Conservation (phyloP, 2,113 vertebrate species). For the Thinocorus orbignyianus region DNA sequence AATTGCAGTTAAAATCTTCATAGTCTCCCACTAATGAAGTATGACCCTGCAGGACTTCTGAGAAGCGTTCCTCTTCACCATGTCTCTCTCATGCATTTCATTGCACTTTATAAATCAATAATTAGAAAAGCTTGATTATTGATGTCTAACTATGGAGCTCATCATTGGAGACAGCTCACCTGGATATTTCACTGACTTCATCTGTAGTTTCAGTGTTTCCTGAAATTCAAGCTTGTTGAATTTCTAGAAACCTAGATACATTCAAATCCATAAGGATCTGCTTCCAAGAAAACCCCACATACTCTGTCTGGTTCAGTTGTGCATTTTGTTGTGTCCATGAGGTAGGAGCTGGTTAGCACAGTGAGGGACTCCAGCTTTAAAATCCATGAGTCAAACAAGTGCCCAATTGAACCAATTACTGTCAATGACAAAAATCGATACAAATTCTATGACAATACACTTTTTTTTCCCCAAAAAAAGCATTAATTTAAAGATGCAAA, state of each 20-base stretch:
- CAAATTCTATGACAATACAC: background rate
- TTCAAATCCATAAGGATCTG: background rate
- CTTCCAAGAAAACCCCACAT: background rate
- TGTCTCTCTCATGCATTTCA: background rate
- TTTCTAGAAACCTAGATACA: background rate
- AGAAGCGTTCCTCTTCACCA: background rate
- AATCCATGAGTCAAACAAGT: background rate
- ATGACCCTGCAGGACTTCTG: background rate
- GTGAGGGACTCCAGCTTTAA: background rate
- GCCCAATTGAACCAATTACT: background rate
- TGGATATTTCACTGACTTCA: background rate
- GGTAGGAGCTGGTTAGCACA: background rate
- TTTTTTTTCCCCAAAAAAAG: background rate
- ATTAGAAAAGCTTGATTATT: background rate
- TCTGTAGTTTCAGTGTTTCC: background rate
- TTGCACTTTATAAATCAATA: background rate
- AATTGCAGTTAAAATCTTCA: background rate
- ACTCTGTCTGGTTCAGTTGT: background rate
- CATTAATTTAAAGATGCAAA: background rate
- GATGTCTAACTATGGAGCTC: background rate
- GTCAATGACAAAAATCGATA: background rate
- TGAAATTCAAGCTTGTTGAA: background rate
- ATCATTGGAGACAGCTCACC: background rate
- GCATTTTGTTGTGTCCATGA: background rate
- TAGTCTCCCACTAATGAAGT: background rate